Base-by-base conservation (phyloP, 2,113 vertebrate species). In the Alces alces region DNA sequence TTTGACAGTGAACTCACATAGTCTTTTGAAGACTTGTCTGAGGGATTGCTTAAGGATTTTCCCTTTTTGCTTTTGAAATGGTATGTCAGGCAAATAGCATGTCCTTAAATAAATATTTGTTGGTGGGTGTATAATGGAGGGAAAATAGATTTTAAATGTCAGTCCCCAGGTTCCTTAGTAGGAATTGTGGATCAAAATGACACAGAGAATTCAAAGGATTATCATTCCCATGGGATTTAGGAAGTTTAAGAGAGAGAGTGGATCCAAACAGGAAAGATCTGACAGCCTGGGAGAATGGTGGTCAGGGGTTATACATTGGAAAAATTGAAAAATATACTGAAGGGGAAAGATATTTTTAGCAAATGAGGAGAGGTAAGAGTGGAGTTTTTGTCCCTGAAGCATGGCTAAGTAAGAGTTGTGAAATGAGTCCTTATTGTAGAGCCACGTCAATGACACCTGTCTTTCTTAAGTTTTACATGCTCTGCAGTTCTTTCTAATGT, bases 31-130 rank as follows among this genome's bases (percentile, higher is more conserved):
- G 58, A 25, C 19, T 82, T 91, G 28, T 95, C 83, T 93, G 57
- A 95, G 28, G 33, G 84, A 55, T n/a, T 87, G 64, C 52, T 94
- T 84, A 87, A 95, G 36, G 60, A 86, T 92, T 95, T 97, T 86
- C 39, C 78, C 54, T 39, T 85, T 76, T 89, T 43, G 30, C 64
- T 94, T 96, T 96, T 89, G 58, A 96, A 76, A 96, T 13, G 7
- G 2, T 91, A 50, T 93, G 25, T 73, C 54, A 91, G 33, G 52
- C 70, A 78, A 64, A 43, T 88, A 92, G 36, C 70, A 55, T 70
- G 39, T 16, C 58, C 58, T 95, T 88, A 95, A 88, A 50, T 86
- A 95, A 50, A 79, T 84, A 89, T 54, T 93, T 96, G 39, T 82
- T 96, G 17, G 43, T 96, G 23, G 36, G 8, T 92, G n/a, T 66